A percentile compares a stretch with the other conserved stretches of the same genome.
phyloP scores from a whole-genome alignment of 37 sponge, comb jelly and placozoan species.

The Halisarca cf. caerulea region DNA sequence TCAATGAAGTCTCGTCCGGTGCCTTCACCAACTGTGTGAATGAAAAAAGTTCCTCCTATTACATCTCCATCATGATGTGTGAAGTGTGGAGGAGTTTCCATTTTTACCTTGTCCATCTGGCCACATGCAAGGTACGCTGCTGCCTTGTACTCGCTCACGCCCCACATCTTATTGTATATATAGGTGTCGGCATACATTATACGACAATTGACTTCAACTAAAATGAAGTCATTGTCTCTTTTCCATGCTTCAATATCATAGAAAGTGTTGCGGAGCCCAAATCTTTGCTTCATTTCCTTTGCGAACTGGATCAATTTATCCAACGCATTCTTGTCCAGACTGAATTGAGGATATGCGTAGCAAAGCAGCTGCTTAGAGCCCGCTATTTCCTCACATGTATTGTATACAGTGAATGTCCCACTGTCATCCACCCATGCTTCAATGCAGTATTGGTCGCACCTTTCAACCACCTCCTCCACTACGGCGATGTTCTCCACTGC shows the following conservation, averaged over 20 bases:
- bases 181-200: neutral
- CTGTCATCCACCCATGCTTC: conserved; percentile 30
- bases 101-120: neutral
- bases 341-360: neutral
- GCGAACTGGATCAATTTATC: neutral
- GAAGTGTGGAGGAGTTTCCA: neutral
- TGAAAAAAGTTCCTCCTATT: too few relatives aligned
- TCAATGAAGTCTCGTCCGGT: too few relatives aligned
- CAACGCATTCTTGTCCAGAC: neutral
- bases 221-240: neutral
- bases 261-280: conserved; percentile 16
- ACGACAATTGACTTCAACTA: conserved; percentile 23
- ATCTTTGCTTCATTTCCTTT: neutral
- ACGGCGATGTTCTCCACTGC: conserved; percentile 4
- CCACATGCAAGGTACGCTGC: conserved; percentile 2
- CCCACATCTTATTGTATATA: neutral
- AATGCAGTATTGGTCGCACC: neutral
- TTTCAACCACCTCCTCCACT: conserved; percentile 30
- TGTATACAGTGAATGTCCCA: neutral
- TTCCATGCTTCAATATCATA: conserved; percentile 21
- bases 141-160: neutral
- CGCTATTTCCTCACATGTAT: neutral
- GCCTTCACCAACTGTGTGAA: too few relatives aligned
- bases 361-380: neutral
- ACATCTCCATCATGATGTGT: too few relatives aligned